Base-by-base conservation (phyloP, 2,888 invertebrate genomes). In the Clepsis dumicolana region DNA sequence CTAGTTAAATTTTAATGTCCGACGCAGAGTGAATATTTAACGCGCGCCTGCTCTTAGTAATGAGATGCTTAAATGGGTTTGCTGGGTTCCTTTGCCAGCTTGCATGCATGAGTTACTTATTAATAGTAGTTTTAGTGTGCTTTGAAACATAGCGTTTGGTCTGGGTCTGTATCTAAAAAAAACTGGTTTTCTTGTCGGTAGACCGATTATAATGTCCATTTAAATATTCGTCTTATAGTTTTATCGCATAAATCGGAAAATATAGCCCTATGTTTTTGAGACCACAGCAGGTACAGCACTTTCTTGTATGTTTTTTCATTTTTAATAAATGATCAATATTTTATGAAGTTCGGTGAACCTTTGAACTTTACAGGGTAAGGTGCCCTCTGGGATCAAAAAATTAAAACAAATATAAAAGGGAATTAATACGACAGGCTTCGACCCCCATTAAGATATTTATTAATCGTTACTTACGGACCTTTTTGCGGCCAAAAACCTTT, bases 1-100 rank as follows among this genome's bases (percentile, higher is more conserved):
- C 18, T 16, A 25, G 44, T 53, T 61, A 66, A 54, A 61, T 44
- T 25, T 61, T 25, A 54, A 54, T 16, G 65, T n/a, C 41, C 32
- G 52, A 38, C 62, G n/a, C 52, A 21, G 29, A 41, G 27, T 60
- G 60, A 60, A 53, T 60, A 60, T 65, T 60, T 53, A 65, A 24
- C 10, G 21, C 16, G 50, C 2, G 53, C 38, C 29, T 1, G 12
- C 53, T 14, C 35, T 5, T 44, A 18, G 27, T 53, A 66, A 66
- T 60, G 60, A 50, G 53, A 24, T 35, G 32, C 12, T 44, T 41
- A 54, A 65, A 50, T 29, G 12, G 27, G 18, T n/a, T 54, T 29
- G 27, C 25, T n/a, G 1, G 27, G 2, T 18, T 29, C 48, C 18
- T 48, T 21, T 18, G 21, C 8, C 14, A 48, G 10, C 8, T 21